phyloP scores from a whole-genome alignment of 2,888 invertebrate genomes.

The Doris montereyensis region DNA sequence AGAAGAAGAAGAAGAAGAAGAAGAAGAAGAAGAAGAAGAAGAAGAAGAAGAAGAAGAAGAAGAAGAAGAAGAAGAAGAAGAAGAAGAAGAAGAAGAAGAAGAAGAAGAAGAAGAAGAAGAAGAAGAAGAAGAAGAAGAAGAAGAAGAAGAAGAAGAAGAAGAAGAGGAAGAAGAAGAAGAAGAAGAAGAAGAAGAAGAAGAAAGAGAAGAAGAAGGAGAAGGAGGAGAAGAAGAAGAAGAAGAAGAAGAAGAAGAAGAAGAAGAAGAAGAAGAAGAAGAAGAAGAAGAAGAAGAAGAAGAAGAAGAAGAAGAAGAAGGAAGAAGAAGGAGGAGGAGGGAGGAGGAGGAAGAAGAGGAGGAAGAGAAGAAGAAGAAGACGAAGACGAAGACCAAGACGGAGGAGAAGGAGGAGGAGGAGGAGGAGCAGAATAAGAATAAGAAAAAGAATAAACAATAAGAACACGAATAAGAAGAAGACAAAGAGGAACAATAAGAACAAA shows the following conservation, averaged over 20 bases:
- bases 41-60: not conserved
- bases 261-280: not conserved
- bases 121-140: not conserved
- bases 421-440: too few species aligned
- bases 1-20: conserved; percentile 32
- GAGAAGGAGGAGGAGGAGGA: too few species aligned
- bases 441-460: too few species aligned
- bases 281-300: not conserved
- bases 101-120: not conserved
- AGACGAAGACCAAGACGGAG: too few species aligned
- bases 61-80: not conserved
- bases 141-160: not conserved
- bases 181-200: not conserved
- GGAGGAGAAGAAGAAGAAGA: not conserved
- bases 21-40: conserved; percentile 7
- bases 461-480: too few species aligned
- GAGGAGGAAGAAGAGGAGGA: not conserved
- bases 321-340: not conserved
- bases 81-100: not conserved
- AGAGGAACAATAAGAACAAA: too few species aligned
- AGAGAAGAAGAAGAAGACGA: too few species aligned
- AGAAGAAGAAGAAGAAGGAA: not conserved
- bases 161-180: not conserved
- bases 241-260: not conserved
- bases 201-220: not conserved